Evolutionary conservation across 2,888 invertebrate species (phyloP), one percentile per base, ranked within the genome.

Genomic region (Agrotis clavis): DNA sequence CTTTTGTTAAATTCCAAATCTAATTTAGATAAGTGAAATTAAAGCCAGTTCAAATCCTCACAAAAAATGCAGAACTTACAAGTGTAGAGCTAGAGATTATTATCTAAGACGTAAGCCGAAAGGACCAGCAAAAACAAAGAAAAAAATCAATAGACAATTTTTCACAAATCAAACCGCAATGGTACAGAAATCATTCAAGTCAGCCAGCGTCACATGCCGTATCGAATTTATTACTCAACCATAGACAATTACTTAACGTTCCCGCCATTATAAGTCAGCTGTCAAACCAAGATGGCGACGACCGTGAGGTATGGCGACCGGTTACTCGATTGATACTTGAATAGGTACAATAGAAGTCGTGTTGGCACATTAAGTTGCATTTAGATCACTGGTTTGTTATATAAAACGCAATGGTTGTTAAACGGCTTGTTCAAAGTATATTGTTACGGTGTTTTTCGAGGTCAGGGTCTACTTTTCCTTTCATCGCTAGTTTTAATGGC

Each of bases 241-340:
- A 89, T 89, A 90, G 91, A 91, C 89, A 91, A 91, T 90, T 90
- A 89, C 90, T 86, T 89, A 88, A 89, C 87, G 82, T 88, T 90
- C 88, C 90, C 89, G 88, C 90, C 90, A 90, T 90, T 89, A 88
- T 88, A 85, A 87, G 89, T 90, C 89, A 90, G 89, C 90, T 91
- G 91, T 90, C 91, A 91, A 88, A 85, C 77, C 87, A 91, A 91
- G 88, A 92, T 92, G 91, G 91, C 90, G 90, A 79, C 87, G 89
- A 83, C 90, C 89, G 88, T 92, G 91, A 92, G 91, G 88, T 89
- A 90, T 84, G 81, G 83, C 61, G 83, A 90, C 88, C 87, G 87
- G 91, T 89, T 72, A 62, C 73, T 76, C 81, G 81, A 87, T 85
- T 87, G 87, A 89, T 87, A 90, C 85, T 83, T 90, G 87, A 90